Base-by-base conservation (phyloP, 1,140 invertebrate genomes). In the Carcinoscorpius rotundicauda region DNA sequence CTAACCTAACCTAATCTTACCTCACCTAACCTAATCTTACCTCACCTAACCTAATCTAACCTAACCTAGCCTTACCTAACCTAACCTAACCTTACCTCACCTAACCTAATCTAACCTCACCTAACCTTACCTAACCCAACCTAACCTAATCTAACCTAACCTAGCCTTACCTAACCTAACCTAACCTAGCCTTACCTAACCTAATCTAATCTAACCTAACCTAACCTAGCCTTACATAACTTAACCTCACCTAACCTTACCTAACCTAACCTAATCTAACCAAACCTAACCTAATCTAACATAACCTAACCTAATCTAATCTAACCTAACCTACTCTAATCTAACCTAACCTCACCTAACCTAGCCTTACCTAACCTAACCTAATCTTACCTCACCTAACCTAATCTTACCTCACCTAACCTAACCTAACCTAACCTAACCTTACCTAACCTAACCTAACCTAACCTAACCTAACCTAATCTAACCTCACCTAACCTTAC, bases 111-210 rank as follows among this genome's bases (percentile, higher is more conserved):
- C 67, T 63, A 68, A 68, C 67, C 66, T 68, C 68, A 68, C 53
- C 67, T 64, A 68, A 68, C 64, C 53, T 55, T 8, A 55, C 53
- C 53, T 55, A 55, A 8, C 53, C 53, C 3, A 55, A n/a, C 1
- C 53, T 55, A 55, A 55, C 53, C 3, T 55, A 55, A 55, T 3
- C 53, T 8, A 55, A 55, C 53, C 53, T 55, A 55, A 55, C 53
- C 53, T 55, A 1, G n/a, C 53, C 53, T 55, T n/a, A 55, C 53
- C 65, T 66, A 66, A 65, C 52, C 65, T 66, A 66, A 56, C 62
- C 62, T 65, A 66, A 66, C 65, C 65, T 66, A 66, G 66, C 83
- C 83, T 67, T 72, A 74, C 72, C 73, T 67, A 72, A 74, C 70
- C 73, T 67, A 71, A 71, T 71, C 69, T 68, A 73, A 71, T 71